These are phyloP conservation scores for Drosophila prolongata DNA, from an alignment of 2,888 invertebrate species.

Conservation along the genomic window DNA sequence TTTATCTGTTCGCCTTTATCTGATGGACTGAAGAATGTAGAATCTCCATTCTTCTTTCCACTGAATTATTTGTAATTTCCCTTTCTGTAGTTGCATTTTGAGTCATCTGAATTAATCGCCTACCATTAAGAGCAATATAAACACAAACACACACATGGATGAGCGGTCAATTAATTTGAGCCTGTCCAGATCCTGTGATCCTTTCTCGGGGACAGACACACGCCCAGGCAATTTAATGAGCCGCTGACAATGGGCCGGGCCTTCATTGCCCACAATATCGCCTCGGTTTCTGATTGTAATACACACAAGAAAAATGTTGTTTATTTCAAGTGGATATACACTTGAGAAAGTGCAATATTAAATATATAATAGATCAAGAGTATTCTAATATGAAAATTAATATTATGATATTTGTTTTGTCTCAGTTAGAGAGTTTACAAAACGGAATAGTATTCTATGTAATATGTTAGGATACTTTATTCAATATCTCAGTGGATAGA, in stretches of 20 bases:
- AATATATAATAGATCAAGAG: not conserved
- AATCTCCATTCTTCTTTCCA: slow-evolving; percentile 1
- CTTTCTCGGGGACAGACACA: slow-evolving; percentile 41
- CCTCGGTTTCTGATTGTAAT: slow-evolving; percentile 36
- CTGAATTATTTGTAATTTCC: slow-evolving; percentile 8
- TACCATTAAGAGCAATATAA: slow-evolving; percentile 53
- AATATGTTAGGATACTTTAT: too few species aligned
- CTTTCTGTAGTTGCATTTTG: slow-evolving; percentile 18
- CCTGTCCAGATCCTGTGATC: slow-evolving; percentile 42
- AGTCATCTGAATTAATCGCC: slow-evolving; percentile 42
- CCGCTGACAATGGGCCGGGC: slow-evolving; percentile 67
- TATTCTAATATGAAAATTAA: not conserved
- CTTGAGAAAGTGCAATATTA: not conserved
- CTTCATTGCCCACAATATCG: slow-evolving; percentile 49
- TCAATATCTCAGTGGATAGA: too few species aligned
- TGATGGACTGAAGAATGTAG: not conserved
- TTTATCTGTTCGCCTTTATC: not conserved
- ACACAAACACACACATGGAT: slow-evolving; percentile 24
- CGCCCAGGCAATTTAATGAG: slow-evolving; percentile 50
- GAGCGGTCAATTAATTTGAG: slow-evolving; percentile 59
- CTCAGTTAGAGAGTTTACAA: too few species aligned
- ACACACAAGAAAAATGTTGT: slow-evolving; percentile 1
- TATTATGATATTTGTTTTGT: too few species aligned
- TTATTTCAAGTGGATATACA: not conserved
- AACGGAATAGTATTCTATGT: too few species aligned